Evolutionary conservation across 1,140 invertebrate species (phyloP).

Genomic region (Pseudomyrmex gracilis): DNA sequence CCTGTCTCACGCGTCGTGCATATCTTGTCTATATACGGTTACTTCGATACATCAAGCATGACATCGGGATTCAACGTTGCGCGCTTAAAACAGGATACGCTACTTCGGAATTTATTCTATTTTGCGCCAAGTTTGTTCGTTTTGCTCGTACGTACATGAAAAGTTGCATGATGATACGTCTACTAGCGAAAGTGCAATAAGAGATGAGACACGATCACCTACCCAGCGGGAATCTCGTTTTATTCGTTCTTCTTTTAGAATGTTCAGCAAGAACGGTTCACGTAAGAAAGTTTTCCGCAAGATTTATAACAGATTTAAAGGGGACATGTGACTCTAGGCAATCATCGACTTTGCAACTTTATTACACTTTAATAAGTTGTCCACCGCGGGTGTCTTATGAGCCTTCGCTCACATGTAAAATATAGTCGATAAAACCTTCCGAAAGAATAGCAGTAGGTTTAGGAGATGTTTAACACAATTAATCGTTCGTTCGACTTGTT

Average conservation of each 20-base stretch:
- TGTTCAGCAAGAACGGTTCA: neutral
- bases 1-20: slow-evolving; percentile 36
- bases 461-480: too few relatives aligned
- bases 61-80: slow-evolving; percentile 30
- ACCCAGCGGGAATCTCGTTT: neutral
- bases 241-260: neutral
- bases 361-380: neutral
- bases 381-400: too few relatives aligned
- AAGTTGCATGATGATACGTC: neutral
- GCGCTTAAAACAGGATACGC: slow-evolving; percentile 2
- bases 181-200: neutral
- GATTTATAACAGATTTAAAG: neutral
- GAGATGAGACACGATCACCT: neutral
- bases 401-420: too few relatives aligned
- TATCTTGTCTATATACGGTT: slow-evolving; percentile 24
- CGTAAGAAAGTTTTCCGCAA: neutral
- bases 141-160: slow-evolving; percentile 1
- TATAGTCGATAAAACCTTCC: neutral
- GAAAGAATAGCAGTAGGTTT: too few relatives aligned
- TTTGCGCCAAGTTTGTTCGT: slow-evolving; percentile 18
- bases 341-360: neutral
- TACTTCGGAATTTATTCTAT: slow-evolving; percentile 35
- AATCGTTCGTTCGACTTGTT: too few relatives aligned
- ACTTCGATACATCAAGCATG: slow-evolving; percentile 31
- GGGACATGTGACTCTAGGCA: neutral